Conservation (phyloP, 2,113 vertebrate genomes). For the Passer montanus region DNA sequence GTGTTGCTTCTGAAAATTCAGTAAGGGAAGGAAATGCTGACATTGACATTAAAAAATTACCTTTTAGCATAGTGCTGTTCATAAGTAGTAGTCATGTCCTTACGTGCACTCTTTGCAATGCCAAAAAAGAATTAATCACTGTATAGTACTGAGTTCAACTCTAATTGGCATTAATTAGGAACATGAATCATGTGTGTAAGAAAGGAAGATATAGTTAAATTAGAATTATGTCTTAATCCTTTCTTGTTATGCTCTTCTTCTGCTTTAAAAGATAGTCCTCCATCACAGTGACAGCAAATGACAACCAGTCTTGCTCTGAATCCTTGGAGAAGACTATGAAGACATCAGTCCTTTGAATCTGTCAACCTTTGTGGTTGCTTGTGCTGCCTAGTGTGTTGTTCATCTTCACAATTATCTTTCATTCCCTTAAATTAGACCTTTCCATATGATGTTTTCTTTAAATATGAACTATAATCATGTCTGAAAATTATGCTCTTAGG, state of each 20-base stretch:
- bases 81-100: neutral
- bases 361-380: neutral
- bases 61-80: neutral
- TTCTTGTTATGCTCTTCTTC: constrained; percentile 16
- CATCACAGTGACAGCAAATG: neutral
- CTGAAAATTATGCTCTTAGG: neutral
- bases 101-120: neutral
- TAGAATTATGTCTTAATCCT: constrained; percentile 19
- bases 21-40: neutral
- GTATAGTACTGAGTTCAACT: neutral
- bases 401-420: neutral
- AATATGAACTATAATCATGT: neutral
- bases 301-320: neutral
- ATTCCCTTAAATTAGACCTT: neutral
- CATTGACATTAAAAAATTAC: neutral
- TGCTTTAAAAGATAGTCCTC: constrained; percentile 2
- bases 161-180: constrained; percentile 42
- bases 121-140: neutral
- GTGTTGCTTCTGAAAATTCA: neutral
- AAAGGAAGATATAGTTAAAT: constrained; percentile 19
- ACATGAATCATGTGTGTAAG: constrained; percentile 5
- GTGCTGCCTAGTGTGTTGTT: neutral
- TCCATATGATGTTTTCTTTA: neutral
- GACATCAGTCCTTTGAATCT: neutral
- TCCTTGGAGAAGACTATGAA: neutral